Conservation (phyloP, 2,113 vertebrate genomes). For the Phalacrocorax aristotelis region DNA sequence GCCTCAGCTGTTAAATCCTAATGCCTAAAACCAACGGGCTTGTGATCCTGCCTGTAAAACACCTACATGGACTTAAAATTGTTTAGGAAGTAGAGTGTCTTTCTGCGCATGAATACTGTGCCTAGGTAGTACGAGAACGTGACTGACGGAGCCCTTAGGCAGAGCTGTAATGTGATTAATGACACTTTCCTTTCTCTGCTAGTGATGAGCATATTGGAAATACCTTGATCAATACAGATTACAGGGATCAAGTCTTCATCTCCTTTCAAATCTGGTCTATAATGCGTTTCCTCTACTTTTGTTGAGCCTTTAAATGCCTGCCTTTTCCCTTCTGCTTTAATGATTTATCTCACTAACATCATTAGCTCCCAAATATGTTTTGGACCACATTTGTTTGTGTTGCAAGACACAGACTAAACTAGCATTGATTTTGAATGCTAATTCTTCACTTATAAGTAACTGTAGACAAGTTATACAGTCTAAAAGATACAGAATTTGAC, state of each 20-base stretch:
- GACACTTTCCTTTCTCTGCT: not conserved
- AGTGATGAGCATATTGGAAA: not conserved
- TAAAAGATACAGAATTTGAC: not conserved
- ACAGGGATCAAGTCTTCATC: not conserved
- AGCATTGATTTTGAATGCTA: not conserved
- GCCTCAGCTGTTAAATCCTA: not conserved
- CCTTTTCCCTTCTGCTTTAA: not conserved
- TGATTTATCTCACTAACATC: not conserved
- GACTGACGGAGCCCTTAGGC: not conserved
- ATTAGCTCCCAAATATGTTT: not conserved
- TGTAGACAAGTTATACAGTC: not conserved
- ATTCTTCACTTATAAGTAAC: not conserved
- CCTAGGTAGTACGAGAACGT: accelerated
- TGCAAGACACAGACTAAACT: not conserved
- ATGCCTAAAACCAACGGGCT: not conserved
- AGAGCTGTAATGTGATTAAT: not conserved
- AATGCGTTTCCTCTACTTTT: not conserved
- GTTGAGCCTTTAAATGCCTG: not conserved
- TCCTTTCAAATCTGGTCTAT: not conserved
- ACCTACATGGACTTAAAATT: accelerated
- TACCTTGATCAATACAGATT: not conserved
- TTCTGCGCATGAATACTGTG: not conserved
- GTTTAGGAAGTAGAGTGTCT: not conserved
- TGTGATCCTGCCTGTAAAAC: not conserved
- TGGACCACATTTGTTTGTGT: not conserved